Percentiles rank a stretch among this genome's conserved stretches.
These are phyloP conservation scores for Galemys pyrenaicus DNA, from an alignment of 2,113 vertebrate genomes.

Conservation along the genomic window DNA sequence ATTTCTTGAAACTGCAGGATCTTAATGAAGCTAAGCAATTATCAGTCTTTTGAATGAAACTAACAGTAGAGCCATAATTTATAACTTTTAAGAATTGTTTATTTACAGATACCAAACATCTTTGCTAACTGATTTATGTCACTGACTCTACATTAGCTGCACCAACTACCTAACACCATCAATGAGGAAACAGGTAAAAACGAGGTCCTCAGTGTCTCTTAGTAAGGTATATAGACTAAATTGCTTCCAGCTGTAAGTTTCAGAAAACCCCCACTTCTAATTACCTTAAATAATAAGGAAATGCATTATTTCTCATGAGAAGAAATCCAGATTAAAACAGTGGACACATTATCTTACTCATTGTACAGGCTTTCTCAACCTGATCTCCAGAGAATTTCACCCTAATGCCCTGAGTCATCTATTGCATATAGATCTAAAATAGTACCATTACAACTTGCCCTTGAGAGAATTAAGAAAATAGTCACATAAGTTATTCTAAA, in stretches of 20 bases:
- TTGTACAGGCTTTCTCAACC: neutral
- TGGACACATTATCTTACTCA: neutral
- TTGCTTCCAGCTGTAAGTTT: conserved; percentile 60
- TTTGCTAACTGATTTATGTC: neutral
- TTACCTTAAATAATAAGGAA: conserved; percentile 61
- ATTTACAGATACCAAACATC: neutral
- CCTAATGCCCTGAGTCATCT: neutral
- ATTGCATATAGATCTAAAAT: neutral
- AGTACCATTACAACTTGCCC: neutral
- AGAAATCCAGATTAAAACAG: conserved; percentile 33
- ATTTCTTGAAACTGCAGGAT: neutral
- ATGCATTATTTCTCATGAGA: conserved; percentile 43
- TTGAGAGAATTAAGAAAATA: conserved; percentile 42
- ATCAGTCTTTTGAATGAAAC: neutral
- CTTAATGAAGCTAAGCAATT: conserved; percentile 35
- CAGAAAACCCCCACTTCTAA: conserved; percentile 18
- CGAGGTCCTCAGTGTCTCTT: neutral
- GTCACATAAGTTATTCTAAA: neutral
- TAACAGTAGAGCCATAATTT: neutral
- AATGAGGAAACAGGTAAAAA: neutral
- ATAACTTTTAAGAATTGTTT: conserved; percentile 25
- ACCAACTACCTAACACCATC: neutral
- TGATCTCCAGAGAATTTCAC: neutral
- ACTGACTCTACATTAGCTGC: neutral
- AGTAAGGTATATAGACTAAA: neutral